These are phyloP conservation scores for Cylas formicarius DNA, from an alignment of 1,140 invertebrate species.

Conservation along the genomic window DNA sequence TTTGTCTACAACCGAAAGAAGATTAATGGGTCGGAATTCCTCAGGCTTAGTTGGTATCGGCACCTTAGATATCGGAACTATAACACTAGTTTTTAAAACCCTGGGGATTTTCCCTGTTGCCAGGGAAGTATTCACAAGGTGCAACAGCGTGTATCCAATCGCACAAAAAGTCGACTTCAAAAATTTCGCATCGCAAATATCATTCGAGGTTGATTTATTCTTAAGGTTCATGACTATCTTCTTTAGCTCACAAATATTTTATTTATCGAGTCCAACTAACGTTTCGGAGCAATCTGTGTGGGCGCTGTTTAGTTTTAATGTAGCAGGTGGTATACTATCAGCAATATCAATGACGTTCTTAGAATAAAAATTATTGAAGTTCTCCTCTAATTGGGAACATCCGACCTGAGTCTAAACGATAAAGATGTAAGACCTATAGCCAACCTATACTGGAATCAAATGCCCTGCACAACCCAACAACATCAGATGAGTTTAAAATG, in stretches of 20 bases:
- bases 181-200: constrained; percentile 3
- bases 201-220: constrained; percentile 4
- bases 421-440: no score
- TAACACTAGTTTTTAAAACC: constrained; percentile 11
- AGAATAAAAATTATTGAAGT: no score
- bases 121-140: constrained; percentile 12
- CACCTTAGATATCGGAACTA: constrained; percentile 15
- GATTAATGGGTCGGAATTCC: constrained; percentile 11
- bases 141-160: constrained; percentile 8
- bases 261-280: no score
- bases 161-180: constrained; percentile 8
- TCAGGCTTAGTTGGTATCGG: constrained; percentile 11
- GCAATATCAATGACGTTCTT: no score
- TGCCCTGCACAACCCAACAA: no score
- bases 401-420: no score
- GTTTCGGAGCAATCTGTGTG: no score
- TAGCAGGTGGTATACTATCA: no score
- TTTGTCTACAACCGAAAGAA: constrained; percentile 11
- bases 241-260: constrained; percentile 1
- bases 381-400: no score
- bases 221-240: constrained; percentile 5
- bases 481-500: no score
- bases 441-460: no score
- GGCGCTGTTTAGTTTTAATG: no score
- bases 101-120: constrained; percentile 9